These are phyloP conservation scores for Protobothrops mucrosquamatus DNA, from an alignment of 2,113 vertebrate species.

Conservation along the genomic window DNA sequence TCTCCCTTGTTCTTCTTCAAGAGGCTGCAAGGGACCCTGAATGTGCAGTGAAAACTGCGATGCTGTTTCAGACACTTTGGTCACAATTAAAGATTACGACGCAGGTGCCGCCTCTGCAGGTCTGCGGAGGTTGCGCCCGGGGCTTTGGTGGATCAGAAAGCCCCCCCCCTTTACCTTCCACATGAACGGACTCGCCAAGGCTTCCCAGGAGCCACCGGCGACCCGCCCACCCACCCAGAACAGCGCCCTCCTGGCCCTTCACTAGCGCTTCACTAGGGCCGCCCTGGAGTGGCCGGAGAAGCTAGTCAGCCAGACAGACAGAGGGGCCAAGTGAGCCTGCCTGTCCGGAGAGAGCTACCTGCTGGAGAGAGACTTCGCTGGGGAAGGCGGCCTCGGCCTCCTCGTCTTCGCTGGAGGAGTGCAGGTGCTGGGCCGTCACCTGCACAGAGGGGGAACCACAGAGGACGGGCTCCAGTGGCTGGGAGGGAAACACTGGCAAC, in stretches of 20 bases:
- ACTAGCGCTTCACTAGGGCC: not conserved
- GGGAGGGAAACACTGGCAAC: not conserved
- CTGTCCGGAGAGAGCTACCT: conserved; percentile 69
- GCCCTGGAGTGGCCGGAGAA: not conserved
- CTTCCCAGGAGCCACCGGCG: rapidly evolving
- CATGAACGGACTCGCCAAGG: not conserved
- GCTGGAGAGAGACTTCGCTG: conserved; percentile 91
- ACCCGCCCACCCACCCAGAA: not conserved
- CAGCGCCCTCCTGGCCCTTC: not conserved
- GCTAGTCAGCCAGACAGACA: not conserved
- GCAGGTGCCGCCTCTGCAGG: not conserved
- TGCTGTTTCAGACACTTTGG: not conserved
- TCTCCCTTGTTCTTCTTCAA: not conserved
- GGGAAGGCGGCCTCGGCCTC: conserved; percentile 91
- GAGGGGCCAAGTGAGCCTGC: not conserved
- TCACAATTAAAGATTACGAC: not conserved
- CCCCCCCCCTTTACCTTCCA: no score
- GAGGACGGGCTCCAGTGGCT: no score
- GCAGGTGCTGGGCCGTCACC: conserved; percentile 94
- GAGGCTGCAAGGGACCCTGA: not conserved
- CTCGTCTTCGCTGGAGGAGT: conserved; percentile 94
- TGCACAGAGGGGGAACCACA: conserved; percentile 52
- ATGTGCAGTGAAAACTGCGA: not conserved
- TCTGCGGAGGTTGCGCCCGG: rapidly evolving
- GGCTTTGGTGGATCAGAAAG: not conserved